Percentiles rank a stretch among this genome's conserved stretches.
Evolutionary conservation across 2,888 invertebrate species (phyloP).

Genomic region (Campaea margaritaria): DNA sequence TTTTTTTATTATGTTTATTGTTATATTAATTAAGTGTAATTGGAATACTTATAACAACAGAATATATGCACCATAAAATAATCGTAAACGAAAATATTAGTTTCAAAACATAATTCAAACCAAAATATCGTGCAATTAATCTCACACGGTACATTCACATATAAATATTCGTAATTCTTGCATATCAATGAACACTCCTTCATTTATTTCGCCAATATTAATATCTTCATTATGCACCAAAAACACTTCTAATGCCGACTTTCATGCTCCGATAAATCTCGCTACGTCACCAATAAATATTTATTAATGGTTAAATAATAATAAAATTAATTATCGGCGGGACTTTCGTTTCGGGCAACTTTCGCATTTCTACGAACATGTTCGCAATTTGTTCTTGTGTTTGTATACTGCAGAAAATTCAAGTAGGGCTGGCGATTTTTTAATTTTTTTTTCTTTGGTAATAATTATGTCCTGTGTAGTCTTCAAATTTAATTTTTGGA

Average conservation of each 20-base stretch:
- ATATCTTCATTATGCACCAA: slow-evolving; percentile 56
- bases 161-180: slow-evolving; percentile 32
- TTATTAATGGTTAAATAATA: slow-evolving; percentile 65
- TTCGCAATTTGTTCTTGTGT: slow-evolving; percentile 70
- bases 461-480: too few species aligned
- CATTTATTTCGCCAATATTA: slow-evolving; percentile 54
- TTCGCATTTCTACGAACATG: slow-evolving; percentile 72
- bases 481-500: too few species aligned
- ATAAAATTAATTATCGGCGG: slow-evolving; percentile 60
- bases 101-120: slow-evolving; percentile 18
- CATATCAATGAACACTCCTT: slow-evolving; percentile 47
- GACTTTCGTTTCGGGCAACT: slow-evolving; percentile 60
- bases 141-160: slow-evolving; percentile 17
- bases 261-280: slow-evolving; percentile 62
- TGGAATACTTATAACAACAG: too few species aligned
- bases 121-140: slow-evolving; percentile 19
- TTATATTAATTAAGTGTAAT: background rate
- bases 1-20: too few species aligned
- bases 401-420: slow-evolving; percentile 41
- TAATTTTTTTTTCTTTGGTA: too few species aligned
- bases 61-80: background rate
- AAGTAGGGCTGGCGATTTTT: slow-evolving; percentile 52
- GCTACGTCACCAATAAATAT: slow-evolving; percentile 68
- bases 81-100: slow-evolving; percentile 5
- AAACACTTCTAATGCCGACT: slow-evolving; percentile 48